Evolutionary conservation across 2,113 vertebrate genomes (phyloP), one percentile per base, ranked within the genome.

Genomic region (Poeciliopsis prolifica): DNA sequence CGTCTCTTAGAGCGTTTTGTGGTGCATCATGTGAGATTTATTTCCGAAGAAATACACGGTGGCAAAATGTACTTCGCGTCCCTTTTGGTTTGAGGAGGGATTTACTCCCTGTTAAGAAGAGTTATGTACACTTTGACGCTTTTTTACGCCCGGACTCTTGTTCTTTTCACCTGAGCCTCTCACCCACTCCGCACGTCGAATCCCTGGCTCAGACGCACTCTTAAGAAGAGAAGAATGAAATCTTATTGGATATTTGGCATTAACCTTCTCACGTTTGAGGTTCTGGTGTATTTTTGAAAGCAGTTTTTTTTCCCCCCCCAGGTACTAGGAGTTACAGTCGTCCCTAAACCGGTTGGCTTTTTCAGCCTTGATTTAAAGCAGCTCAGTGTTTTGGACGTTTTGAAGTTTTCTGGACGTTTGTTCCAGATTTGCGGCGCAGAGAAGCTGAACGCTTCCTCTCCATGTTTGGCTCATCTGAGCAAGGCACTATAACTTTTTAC

Each of bases 21-120:
- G 88, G 88, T 74, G 90, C 88, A 92, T 93, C 89, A 91, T 91
- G 87, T 83, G 87, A 94, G 94, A 95, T 95, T 94, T 94, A 95
- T 95, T 89, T 94, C 91, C 91, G 93, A 93, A 37, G 35, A 37
- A 37, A 94, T 92, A 94, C 92, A 93, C 90, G 91, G 84, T 88
- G 78, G 85, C 79, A 74, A 91, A 93, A 94, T 89, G 91, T 90
- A 94, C 92, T 94, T 88, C 87, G 73, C 84, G 78, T 87, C 91
- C 86, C 88, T 87, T 91, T 91, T 93, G 91, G 90, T 88, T 87
- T 86, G 90, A 87, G 77, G 77, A 84, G 88, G 93, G 93, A 94
- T 94, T 94, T 91, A 92, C 90, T 90, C 89, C 84, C 86, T 80
- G 89, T 92, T 92, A 86, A 91, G 82, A 94, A 94, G 94, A 95